Percentiles rank a stretch among this genome's conserved stretches.
phyloP scores from a whole-genome alignment of 2,113 vertebrate species.

The Arenaria interpres region DNA sequence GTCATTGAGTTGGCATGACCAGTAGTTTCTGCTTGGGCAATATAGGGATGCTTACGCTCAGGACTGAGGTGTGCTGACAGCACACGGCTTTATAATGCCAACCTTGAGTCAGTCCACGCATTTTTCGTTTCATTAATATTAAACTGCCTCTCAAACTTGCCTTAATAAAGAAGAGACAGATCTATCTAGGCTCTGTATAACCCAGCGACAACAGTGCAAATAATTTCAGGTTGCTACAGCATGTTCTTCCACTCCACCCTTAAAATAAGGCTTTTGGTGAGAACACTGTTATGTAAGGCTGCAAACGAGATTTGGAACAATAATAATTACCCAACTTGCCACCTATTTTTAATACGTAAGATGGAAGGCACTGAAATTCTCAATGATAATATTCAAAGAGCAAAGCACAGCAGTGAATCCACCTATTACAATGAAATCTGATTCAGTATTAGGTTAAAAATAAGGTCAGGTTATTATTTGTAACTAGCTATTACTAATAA shows the following conservation, averaged over 20 bases:
- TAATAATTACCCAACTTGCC: conserved; percentile 53
- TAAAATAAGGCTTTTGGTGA: conserved; percentile 64
- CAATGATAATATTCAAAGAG: conserved; percentile 29
- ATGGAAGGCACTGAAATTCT: conserved; percentile 44
- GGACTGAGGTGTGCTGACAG: neutral
- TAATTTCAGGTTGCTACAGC: conserved; percentile 58
- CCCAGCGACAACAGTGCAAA: neutral
- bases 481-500: conserved; percentile 44
- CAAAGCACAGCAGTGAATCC: neutral
- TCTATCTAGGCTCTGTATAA: neutral
- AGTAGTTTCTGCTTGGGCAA: conserved; percentile 41
- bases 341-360: conserved; percentile 60
- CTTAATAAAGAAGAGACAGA: neutral
- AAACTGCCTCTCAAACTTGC: neutral
- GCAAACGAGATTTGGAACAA: conserved; percentile 38
- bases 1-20: neutral
- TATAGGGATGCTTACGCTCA: neutral
- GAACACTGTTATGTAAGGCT: conserved; percentile 61
- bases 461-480: conserved; percentile 43
- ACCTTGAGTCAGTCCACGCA: neutral
- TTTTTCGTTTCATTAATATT: neutral
- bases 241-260: conserved; percentile 48
- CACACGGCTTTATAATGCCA: neutral
- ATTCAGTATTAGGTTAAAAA: conserved; percentile 48
- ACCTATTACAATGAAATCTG: neutral